Base-by-base conservation (phyloP, 1,140 invertebrate genomes). In the Ganaspis sp. region DNA sequence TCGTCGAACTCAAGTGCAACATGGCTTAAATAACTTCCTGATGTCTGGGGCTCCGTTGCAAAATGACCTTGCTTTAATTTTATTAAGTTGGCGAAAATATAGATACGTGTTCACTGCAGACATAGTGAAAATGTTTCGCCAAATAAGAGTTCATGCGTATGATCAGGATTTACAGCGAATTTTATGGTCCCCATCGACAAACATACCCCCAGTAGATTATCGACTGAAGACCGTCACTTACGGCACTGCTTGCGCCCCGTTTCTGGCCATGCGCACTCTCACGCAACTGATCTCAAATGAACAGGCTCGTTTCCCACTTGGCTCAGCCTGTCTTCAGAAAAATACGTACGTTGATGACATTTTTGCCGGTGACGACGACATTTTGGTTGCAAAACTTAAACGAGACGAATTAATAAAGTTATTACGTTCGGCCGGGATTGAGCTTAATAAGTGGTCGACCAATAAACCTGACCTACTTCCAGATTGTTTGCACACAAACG, bases 111-210 rank as follows among this genome's bases (percentile, higher is more conserved):
- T 75, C 6, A 70, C 45, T 0, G 64, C 69, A 2, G 74, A 83
- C 15, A 81, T 82, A 1, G 73, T 37, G 0, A 84, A 11, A 5
- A 34, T 34, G 29, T 34, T 34, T 6, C 29, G 29, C 6, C 29
- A 34, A 34, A 34, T 34, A 34, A 34, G 49, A 0, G 9, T 82
- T 37, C 19, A 26, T 11, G 49, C n/a, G 0, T 15, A n/a, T 0
- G 42, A 79, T 70, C 37, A n/a, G 12, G 64, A 78, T 17, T 72
- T 21, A 8, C 80, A 78, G 9, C 17, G 77, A 4, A 78, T 78
- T 1, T 8, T 76, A 0, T 81, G 75, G 70, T 29, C 54, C 0
- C 5, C 72, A 3, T 6, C 19, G 6, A 9, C 11, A 4, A 11
- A 9, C 1, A 12, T 11, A 15, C 0, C 9, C 3, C 15, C 19